Evolutionary conservation across 2,888 invertebrate species (phyloP).

Genomic region (Tubulanus polymorphus): DNA sequence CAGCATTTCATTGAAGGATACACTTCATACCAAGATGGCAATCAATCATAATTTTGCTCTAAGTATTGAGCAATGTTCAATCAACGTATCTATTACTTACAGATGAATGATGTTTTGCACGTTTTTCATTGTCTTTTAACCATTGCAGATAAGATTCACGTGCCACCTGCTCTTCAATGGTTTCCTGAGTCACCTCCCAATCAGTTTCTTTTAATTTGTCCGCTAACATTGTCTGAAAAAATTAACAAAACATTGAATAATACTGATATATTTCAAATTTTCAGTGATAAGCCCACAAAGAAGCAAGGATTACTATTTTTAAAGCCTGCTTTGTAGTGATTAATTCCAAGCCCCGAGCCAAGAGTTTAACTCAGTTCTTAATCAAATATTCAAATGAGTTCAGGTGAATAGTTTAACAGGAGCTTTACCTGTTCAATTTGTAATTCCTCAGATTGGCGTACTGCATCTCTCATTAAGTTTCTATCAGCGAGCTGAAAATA

Average conservation of each 20-base stretch:
- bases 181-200: constrained; percentile 87
- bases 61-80: no score
- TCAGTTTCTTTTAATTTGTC: constrained; percentile 84
- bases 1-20: no score
- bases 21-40: no score
- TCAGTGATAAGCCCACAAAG: no score
- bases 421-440: constrained; percentile 70
- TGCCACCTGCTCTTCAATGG: constrained; percentile 83
- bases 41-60: no score
- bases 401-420: no score
- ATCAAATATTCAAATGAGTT: no score
- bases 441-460: constrained; percentile 71
- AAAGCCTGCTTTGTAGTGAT: no score
- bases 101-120: constrained; percentile 27
- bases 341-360: no score
- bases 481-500: constrained; percentile 63
- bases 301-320: no score
- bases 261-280: no score
- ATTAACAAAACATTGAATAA: neutral
- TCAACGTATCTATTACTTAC: constrained; percentile 20
- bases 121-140: constrained; percentile 57
- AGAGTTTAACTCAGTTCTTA: no score
- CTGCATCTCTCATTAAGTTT: constrained; percentile 69
- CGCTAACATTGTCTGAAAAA: constrained; percentile 74
- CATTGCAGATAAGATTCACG: constrained; percentile 80